Base-by-base conservation (phyloP, 1,140 invertebrate species). In the Ganaspis sp. region DNA sequence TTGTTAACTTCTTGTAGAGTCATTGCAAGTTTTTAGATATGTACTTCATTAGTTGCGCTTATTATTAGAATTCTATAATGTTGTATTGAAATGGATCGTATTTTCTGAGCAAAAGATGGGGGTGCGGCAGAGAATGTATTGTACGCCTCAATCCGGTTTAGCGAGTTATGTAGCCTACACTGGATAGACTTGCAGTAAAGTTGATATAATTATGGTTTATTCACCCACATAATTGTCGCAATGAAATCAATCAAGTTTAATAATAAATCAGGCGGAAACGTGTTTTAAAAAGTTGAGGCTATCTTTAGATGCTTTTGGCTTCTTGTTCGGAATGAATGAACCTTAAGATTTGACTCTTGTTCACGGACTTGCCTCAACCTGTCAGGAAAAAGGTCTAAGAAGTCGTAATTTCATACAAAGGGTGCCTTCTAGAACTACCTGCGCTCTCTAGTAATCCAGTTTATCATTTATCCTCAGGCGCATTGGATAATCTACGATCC, bases 161-260 rank as follows among this genome's bases (percentile, higher is more conserved):
- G 58, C 58, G 58, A 64, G 58, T 64, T 64, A 64, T 64, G 58
- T 64, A 64, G 58, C 58, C 11, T 34, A 58, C 21, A 29, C 58
- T 64, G 26, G 26, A 49, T 49, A 15, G 15, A 49, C 45, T 49
- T 49, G 45, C 45, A 64, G 58, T 29, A 64, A 64, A 64, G 23
- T 64, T 64, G 58, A 64, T 64, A 34, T 64, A 64, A 64, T 64
- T 64, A 64, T 64, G 58, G 58, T 64, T 64, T 64, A 64, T 64
- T 64, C 58, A 64, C 58, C 58, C 58, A 64, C 58, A 64, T 64
- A 34, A 64, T 64, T 64, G 26, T 49, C 42, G 42, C 42, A 45
- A 45, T 45, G 1, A 64, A 34, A 64, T 29, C 58, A 64, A 64
- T 64, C 15, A 29, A 64, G 58, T 29, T 49, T 49, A 34, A 34